Base-by-base conservation (phyloP, 2,113 vertebrate species). In the Upupa epops region DNA sequence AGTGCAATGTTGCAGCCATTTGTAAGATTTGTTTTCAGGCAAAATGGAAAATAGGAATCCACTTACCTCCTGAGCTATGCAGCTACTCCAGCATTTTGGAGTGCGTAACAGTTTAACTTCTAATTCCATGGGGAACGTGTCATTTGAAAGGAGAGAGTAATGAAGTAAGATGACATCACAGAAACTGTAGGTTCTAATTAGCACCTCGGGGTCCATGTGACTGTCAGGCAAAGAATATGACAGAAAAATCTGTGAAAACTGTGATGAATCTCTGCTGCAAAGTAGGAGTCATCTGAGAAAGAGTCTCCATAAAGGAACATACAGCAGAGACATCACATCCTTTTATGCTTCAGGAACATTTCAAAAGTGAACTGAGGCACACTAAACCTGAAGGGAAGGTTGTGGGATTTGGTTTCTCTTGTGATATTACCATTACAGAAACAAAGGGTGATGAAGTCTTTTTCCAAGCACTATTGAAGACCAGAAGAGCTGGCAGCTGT, bases 131-230 rank as follows among this genome's bases (percentile, higher is more conserved):
- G 40, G 40, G 9, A 76, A 70, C 73, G 66, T 28, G 68, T 9
- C 45, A 25, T 91, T 90, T 92, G 28, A 89, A 32, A 90, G 34
- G 54, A 54, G 49, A 85, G 32, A 34, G 45, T 63, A 89, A 83
- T 0, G 0, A 89, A 86, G 51, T 34, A 78, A 86, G 56, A 40
- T 37, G 71, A 13, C 48, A 90, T 82, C 74, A 89, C 37, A 84
- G 16, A 19, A 46, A 83, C 32, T 89, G 89, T 52, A 63, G 85
- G 14, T 78, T 90, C 37, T 58, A 95, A 92, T 90, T 83, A 86
- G 60, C 58, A 65, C 55, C 83, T 81, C 74, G 59, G 64, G 58
- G 17, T 90, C 58, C 58, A 17, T 37, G 37, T 76, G 70, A 36
- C 73, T 83, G 54, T 22, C 73, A 48, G 36, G 80, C 37, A 93